Conservation (phyloP, 2,797 vertebrate genomes). For the Halcyon leucocephala region DNA sequence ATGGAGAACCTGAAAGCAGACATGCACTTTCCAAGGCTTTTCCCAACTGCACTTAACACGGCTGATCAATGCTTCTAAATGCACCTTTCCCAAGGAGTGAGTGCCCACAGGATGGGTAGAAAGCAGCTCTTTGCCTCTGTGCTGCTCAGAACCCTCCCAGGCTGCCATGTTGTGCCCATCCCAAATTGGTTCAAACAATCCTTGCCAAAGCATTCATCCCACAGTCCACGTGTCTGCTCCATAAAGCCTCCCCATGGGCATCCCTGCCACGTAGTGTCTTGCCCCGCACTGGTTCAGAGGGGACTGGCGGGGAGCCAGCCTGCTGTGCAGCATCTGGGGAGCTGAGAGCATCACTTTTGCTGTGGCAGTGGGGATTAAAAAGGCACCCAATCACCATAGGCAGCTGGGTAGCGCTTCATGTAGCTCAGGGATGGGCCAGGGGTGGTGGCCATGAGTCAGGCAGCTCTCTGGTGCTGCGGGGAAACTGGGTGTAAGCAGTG, state of each 20-base stretch:
- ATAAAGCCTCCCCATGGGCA: fast-evolving
- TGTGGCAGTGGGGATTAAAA: not conserved
- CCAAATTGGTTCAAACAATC: not conserved
- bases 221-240: fast-evolving
- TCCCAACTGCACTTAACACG: fast-evolving
- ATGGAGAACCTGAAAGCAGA: not conserved
- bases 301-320: not conserved
- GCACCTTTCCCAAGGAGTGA: not conserved
- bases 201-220: not conserved
- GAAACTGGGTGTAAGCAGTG: fast-evolving
- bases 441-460: not conserved
- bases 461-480: no score
- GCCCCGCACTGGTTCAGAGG: not conserved
- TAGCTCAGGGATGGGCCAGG: no score
- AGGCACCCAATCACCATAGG: fast-evolving
- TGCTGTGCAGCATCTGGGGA: fast-evolving
- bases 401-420: not conserved
- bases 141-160: not conserved
- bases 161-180: not conserved
- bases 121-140: fast-evolving
- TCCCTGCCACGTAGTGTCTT: fast-evolving
- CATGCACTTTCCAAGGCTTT: not conserved
- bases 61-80: not conserved
- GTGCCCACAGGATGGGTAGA: not conserved
- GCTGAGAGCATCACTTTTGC: not conserved